Evolutionary conservation across 2,113 vertebrate species (phyloP).

Genomic region (Romanogobio albipinnatus): DNA sequence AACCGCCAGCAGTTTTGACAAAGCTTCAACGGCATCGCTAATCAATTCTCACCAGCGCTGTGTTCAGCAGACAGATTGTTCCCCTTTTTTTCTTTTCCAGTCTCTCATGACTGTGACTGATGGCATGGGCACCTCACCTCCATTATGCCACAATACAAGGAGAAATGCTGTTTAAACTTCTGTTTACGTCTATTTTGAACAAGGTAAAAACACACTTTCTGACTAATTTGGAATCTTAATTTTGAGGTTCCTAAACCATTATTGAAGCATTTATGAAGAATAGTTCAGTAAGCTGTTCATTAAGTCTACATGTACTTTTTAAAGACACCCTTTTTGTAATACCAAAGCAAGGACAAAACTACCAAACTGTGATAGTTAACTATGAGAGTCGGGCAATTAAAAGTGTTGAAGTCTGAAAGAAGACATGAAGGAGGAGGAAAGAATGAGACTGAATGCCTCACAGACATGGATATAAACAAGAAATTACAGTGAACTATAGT

Average conservation of each 20-base stretch:
- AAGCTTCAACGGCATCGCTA: conserved; percentile 29
- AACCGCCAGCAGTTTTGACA: conserved; percentile 40
- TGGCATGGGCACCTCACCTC: not conserved
- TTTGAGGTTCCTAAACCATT: too few species aligned
- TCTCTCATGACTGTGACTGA: conserved; percentile 10
- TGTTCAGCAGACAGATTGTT: conserved; percentile 21
- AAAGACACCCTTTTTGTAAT: not conserved
- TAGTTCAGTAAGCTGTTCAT: not conserved
- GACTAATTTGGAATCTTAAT: not conserved
- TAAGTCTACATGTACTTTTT: not conserved
- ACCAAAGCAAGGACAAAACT: not conserved
- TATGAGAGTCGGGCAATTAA: not conserved
- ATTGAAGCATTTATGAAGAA: not conserved
- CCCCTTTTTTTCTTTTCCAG: conserved; percentile 7
- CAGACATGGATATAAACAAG: not conserved
- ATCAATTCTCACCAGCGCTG: conserved; percentile 49
- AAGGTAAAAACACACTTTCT: not conserved
- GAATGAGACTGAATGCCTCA: not conserved
- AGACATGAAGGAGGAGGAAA: not conserved
- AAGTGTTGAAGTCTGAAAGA: not conserved
- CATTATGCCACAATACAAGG: not conserved
- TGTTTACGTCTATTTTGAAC: not conserved
- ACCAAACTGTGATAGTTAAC: not conserved
- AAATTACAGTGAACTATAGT: not conserved
- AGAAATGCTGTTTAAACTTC: not conserved